Percentiles rank a stretch among this genome's conserved stretches.
phyloP scores from a whole-genome alignment of 1,140 invertebrate species.

The Hydropsyche tenuis region DNA sequence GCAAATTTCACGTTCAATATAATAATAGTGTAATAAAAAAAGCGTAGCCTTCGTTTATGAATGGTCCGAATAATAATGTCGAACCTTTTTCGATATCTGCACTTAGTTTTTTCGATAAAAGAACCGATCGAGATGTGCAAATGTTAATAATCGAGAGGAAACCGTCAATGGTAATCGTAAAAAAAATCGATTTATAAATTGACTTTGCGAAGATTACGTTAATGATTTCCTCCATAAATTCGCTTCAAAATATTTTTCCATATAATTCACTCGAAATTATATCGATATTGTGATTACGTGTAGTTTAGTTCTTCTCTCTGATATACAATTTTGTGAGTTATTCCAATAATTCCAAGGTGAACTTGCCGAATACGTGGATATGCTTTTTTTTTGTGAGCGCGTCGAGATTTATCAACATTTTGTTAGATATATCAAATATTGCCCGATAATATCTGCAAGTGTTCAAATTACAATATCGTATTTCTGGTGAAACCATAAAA shows the following conservation, averaged over 20 bases:
- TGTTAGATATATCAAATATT: not conserved
- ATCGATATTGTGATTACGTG: not conserved
- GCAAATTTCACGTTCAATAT: conserved; percentile 10
- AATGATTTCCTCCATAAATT: conserved; percentile 4
- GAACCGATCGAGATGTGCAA: conserved; percentile 1
- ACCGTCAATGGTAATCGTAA: not conserved
- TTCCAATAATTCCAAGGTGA: conserved; percentile 21
- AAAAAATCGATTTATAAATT: no score
- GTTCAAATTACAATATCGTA: conserved; percentile 23
- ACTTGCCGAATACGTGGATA: not conserved
- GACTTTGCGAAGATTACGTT: not conserved
- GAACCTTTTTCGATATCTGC: conserved; percentile 9
- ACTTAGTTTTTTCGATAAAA: conserved; percentile 21
- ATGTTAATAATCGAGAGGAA: conserved; percentile 7
- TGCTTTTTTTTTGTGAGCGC: not conserved
- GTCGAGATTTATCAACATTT: not conserved
- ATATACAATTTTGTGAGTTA: conserved; percentile 11
- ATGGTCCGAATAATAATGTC: not conserved
- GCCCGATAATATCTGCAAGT: conserved; percentile 2
- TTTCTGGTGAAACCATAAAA: not conserved
- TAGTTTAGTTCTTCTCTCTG: not conserved
- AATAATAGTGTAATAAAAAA: not conserved
- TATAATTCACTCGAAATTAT: not conserved
- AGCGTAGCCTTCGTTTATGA: not conserved
- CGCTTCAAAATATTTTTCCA: not conserved